Conservation (phyloP, 2,888 invertebrate species). For the Andrena haemorrhoa region DNA sequence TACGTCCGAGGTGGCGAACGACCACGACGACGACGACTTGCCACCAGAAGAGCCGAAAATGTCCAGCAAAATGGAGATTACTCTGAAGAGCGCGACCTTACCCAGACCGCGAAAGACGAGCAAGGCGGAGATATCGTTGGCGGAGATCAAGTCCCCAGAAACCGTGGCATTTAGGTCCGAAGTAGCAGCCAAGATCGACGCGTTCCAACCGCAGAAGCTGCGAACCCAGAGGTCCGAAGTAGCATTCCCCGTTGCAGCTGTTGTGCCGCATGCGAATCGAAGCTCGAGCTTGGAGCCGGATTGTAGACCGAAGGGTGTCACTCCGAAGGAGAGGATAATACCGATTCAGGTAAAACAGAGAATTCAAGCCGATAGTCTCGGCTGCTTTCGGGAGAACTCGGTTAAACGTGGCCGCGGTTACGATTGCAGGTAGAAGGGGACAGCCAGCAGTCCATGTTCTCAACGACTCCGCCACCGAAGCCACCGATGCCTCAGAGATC, state of each 20-base stretch:
- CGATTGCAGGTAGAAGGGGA: conserved; percentile 75
- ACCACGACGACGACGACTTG: conserved; percentile 28
- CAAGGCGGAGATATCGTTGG: conserved; percentile 88
- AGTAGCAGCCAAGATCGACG: conserved; percentile 81
- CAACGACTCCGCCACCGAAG: conserved; percentile 83
- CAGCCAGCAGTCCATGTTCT: conserved; percentile 76
- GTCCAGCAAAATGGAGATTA: conserved; percentile 89
- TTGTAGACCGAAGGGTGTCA: conserved; percentile 73
- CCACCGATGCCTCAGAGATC: conserved; percentile 86
- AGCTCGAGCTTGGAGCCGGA: conserved; percentile 87
- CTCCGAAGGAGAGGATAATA: conserved; percentile 88
- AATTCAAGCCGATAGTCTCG: background rate
- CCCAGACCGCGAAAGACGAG: conserved; percentile 88
- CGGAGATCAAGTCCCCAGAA: conserved; percentile 83
- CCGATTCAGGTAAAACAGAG: conserved; percentile 86
- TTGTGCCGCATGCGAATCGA: conserved; percentile 81
- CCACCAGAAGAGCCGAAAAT: conserved; percentile 82
- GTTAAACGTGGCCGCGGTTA: background rate
- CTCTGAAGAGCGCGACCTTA: conserved; percentile 89
- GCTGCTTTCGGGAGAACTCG: background rate
- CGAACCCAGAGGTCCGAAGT: conserved; percentile 87
- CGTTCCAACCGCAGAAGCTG: conserved; percentile 83
- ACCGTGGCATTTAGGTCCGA: conserved; percentile 79
- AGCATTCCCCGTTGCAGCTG: conserved; percentile 86
- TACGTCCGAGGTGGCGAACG: background rate